Evolutionary conservation across 2,113 vertebrate species (phyloP), one percentile per base, ranked within the genome.

Genomic region (Nibea albiflora): DNA sequence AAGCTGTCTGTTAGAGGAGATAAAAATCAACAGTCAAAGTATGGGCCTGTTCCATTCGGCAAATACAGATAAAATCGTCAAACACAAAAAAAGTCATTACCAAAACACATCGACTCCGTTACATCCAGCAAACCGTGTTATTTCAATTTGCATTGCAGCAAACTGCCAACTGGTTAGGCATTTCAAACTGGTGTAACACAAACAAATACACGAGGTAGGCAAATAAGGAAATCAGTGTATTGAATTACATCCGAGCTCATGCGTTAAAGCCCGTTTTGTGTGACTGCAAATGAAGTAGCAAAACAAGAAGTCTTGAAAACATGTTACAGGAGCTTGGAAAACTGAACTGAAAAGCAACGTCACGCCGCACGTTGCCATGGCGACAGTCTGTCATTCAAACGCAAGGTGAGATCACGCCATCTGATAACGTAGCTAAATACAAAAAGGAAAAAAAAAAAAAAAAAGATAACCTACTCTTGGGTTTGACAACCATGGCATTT

Each of bases 401-500:
- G 26, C 73, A 70, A 53, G 57, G 54, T n/a, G 56, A 88, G 76
- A 87, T 89, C 79, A 71, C 4, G 11, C 57, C 19, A 68, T 65
- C 66, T 88, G 87, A 93, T 87, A 89, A 66, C 39, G 24, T 77
- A 26, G 82, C 71, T 80, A 82, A 86, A 90, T 82, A 87, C 44
- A 79, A 79, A 78, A 35, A 35, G 35, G 31, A 4, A 14, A 44
- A 44, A 12, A 44, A 72, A 60, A 61, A 60, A 52, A 50, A 9
- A 76, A 78, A 71, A 81, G 85, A 88, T 86, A 88, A 84, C 76
- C 86, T 65, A 60, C 31, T 80, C 67, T 81, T 85, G 35, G 80
- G 81, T 90, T 88, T 91, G 90, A 92, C 93, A 88, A 93, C 92
- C 84, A 20, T 24, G 90, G 92, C 90, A 93, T 93, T 90, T 91